Evolutionary conservation across 2,113 vertebrate species (phyloP).

Genomic region (Tachuris rubrigastra): DNA sequence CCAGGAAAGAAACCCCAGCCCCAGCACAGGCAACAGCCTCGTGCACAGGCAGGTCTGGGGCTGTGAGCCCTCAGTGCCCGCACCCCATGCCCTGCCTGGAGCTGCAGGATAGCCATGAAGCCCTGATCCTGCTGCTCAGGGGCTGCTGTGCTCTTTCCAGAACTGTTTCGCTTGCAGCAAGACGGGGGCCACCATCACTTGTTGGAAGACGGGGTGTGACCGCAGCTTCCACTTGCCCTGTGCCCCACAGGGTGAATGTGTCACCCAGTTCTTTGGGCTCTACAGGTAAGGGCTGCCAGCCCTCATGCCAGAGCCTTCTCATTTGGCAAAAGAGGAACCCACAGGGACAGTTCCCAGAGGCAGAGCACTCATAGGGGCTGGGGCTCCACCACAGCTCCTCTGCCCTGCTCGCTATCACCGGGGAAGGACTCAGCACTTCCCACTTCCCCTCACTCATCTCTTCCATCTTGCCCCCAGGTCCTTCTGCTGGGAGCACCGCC

Average conservation of each 20-base stretch:
- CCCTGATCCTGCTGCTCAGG: background rate
- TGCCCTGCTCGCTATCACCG: fast-evolving
- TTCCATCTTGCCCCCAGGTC: background rate
- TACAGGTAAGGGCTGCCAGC: background rate
- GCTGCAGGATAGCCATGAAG: fast-evolving
- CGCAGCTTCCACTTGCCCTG: background rate
- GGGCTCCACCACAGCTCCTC: background rate
- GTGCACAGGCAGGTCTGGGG: fast-evolving
- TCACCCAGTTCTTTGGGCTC: background rate
- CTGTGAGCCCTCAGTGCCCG: background rate
- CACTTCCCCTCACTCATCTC: fast-evolving
- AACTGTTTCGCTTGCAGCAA: background rate
- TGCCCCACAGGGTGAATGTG: fast-evolving
- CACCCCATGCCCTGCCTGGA: fast-evolving
- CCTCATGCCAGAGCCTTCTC: fast-evolving
- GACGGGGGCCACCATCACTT: background rate
- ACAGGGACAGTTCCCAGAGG: fast-evolving
- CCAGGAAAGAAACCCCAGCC: background rate
- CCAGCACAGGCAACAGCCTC: fast-evolving
- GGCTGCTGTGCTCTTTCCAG: background rate
- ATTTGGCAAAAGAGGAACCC: fast-evolving
- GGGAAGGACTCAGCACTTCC: background rate
- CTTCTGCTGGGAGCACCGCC: conserved; percentile 5
- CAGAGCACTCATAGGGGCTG: too few species aligned
- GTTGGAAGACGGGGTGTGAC: fast-evolving